Evolutionary conservation across 2,113 vertebrate species (phyloP), one percentile per base, ranked within the genome.

Genomic region (Romanogobio albipinnatus): DNA sequence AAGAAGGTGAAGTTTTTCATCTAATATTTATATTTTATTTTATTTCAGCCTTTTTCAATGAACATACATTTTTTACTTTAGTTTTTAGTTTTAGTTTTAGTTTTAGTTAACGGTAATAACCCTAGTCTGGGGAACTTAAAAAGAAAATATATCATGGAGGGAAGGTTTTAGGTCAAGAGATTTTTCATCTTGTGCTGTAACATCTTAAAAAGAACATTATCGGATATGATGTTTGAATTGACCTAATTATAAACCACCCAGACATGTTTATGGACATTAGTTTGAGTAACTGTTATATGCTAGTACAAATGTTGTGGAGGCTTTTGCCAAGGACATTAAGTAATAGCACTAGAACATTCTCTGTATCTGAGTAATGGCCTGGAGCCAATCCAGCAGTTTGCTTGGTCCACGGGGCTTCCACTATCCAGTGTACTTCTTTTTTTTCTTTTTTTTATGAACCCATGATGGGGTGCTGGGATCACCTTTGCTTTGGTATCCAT

Each of bases 311-410:
- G 84, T 64, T 82, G 47, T 82, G 29, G 22, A 43, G 64, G 29
- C 47, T 39, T 82, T 71, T 39, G 33, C 81, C 66, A 71, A 82
- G 81, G 81, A 82, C 81, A 71, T 71, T 70, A 71, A 82, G 81
- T 36, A 82, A 71, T 17, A 61, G 36, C 29, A 58, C n/a, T 51
- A 61, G 49, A 36, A 61, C 53, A 47, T 74, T 71, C 22, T 58
- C 66, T 59, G 33, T 36, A 26, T 24, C 53, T 85, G 70, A 85
- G 68, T 81, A 49, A 70, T 53, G 33, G 77, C 78, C 56, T 76
- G 84, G 84, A 85, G 70, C 84, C 58, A 29, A 43, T 62, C 43
- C 78, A 85, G 84, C 47, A 53, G 29, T 64, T 76, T 39, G 43
- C 39, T 64, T 14, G 45, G 45, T 81, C 39, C 66, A 26, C 5